Evolutionary conservation across 2,888 invertebrate genomes (phyloP).

Genomic region (Nemotelus pantherinus): DNA sequence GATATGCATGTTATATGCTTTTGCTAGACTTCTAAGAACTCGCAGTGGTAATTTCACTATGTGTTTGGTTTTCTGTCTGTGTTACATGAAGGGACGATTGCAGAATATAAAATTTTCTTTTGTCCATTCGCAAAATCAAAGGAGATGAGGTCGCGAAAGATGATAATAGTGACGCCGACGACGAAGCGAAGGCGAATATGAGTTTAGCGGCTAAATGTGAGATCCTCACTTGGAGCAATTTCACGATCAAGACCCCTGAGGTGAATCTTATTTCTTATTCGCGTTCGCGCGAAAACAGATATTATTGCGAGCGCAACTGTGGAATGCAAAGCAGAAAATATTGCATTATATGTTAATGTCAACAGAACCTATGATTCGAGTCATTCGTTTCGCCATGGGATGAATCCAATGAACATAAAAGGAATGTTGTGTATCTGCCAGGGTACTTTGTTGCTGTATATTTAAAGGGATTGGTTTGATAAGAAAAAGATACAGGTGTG

Average conservation of each 20-base stretch:
- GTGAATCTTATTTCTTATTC: constrained; percentile 50
- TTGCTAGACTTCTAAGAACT: constrained; percentile 38
- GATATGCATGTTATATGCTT: not conserved
- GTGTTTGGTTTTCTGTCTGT: not conserved
- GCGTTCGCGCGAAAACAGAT: constrained; percentile 44
- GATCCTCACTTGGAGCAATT: constrained; percentile 48
- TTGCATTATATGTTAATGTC: constrained; percentile 50
- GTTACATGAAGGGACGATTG: not conserved
- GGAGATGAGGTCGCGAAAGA: constrained; percentile 38
- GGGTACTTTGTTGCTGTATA: too few relatives aligned
- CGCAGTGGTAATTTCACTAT: constrained; percentile 1
- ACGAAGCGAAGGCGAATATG: not conserved
- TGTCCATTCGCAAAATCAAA: constrained; percentile 21
- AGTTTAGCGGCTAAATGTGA: constrained; percentile 47
- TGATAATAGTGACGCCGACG: not conserved
- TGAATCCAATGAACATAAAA: constrained; percentile 18
- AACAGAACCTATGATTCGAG: constrained; percentile 31
- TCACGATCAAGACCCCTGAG: constrained; percentile 51
- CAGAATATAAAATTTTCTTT: constrained; percentile 38
- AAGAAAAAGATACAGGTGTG: too few relatives aligned
- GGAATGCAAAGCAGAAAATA: constrained; percentile 51
- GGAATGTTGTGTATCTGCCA: too few relatives aligned
- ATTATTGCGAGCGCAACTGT: constrained; percentile 14
- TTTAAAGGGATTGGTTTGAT: too few relatives aligned
- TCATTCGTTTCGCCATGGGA: constrained; percentile 29